phyloP scores from a whole-genome alignment of 2,888 invertebrate genomes.

The Ophion costatus region DNA sequence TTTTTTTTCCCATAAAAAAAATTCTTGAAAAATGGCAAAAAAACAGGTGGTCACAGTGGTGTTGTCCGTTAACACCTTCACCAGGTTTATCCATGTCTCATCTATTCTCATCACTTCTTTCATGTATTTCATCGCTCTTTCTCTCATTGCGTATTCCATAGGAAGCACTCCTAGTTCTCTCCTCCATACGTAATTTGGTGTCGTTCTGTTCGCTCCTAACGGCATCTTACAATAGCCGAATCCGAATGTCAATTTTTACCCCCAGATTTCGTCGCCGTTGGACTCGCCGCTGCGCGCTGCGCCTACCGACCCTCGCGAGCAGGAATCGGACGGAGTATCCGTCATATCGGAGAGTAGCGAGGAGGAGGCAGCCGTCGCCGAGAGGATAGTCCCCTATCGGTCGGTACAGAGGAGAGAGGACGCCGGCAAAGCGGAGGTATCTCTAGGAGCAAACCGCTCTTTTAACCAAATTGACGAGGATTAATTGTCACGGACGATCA shows the following conservation, averaged over 20 bases:
- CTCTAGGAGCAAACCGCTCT: neutral
- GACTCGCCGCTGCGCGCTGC: constrained; percentile 42
- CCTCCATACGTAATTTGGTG: neutral
- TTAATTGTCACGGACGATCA: constrained; percentile 3
- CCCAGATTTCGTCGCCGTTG: neutral
- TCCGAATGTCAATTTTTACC: neutral
- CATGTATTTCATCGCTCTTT: neutral
- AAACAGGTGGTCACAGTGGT: too few species aligned
- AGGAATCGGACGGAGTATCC: constrained; percentile 66
- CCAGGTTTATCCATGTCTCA: too few species aligned
- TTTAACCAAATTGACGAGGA: neutral
- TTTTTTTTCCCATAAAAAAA: too few species aligned
- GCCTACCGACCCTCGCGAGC: constrained; percentile 18
- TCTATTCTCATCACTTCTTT: neutral
- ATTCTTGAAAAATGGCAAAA: too few species aligned
- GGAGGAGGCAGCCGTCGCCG: constrained; percentile 17
- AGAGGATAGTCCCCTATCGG: constrained; percentile 19
- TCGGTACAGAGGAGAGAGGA: neutral
- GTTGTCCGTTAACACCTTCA: too few species aligned
- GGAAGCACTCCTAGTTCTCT: neutral
- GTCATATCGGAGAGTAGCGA: constrained; percentile 64
- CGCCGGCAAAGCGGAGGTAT: neutral
- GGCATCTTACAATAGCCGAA: neutral
- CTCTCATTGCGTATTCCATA: neutral
- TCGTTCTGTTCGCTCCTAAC: neutral